Base-by-base conservation (phyloP, 2,797 vertebrate species). In the Coendou prehensilis region DNA sequence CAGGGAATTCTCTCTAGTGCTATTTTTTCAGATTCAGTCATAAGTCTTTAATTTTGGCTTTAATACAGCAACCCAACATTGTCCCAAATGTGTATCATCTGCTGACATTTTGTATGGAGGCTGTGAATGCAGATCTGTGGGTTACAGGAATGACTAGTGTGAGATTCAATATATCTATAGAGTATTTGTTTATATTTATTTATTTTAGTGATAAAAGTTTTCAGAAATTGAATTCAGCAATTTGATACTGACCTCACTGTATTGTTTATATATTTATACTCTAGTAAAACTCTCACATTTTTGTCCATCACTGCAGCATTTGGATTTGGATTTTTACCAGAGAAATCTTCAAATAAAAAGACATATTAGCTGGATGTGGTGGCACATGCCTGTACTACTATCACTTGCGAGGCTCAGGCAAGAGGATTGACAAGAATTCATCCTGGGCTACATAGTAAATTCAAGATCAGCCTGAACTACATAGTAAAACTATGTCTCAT, bases 301-400 rank as follows among this genome's bases (percentile, higher is more conserved):
- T 67, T 28, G 14, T 47, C 52, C 57, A 50, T 6, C 20, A 67
- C 33, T 41, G 8, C 7, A 61, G 33, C 4, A 37, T 78, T 93
- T 95, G 75, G 1, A 54, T 89, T 92, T 89, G 59, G 9, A 82
- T 78, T 63, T 2, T 0, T 76, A 37, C 14, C 63, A 20, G 5
- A 79, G 14, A 59, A 45, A 89, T 28, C 20, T 89, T 85, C 64
- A 85, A 85, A 81, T 50, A 59, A 89, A 90, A 93, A 75, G 5
- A 45, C 2, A 14, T 28, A 75, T 75, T 45, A 26, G 22, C 41
- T 75, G 41, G 41, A 6, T 45, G n/a, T 45, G 22, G 69, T 45
- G 37, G 37, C 5, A 45, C 41, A 26, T 11, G 10, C 5, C 71
- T 75, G 37, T 26, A 28, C 10, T 45, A 13, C 22, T 26, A 45